Evolutionary conservation across 2,113 vertebrate species (phyloP).

Genomic region (Dasyornis broadbenti): DNA sequence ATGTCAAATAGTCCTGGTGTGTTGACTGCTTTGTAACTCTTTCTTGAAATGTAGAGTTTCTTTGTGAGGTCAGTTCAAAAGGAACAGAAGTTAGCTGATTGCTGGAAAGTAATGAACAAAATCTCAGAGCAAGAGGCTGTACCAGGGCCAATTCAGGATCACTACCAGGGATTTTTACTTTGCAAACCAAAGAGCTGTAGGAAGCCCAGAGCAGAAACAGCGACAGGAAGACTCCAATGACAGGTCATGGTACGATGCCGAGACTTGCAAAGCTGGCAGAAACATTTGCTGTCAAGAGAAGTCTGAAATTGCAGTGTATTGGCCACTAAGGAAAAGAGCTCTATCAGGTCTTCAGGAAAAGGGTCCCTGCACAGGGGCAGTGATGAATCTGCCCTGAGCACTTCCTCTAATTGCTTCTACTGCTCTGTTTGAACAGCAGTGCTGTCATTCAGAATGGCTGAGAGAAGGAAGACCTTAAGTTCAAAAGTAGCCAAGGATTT

Average conservation of each 20-base stretch:
- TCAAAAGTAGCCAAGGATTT: neutral
- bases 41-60: neutral
- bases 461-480: neutral
- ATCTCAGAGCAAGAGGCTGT: neutral
- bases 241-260: rapidly evolving
- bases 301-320: neutral
- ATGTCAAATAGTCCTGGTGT: neutral
- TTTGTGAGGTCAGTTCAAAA: neutral
- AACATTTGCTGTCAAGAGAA: neutral
- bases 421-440: neutral
- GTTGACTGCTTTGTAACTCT: neutral
- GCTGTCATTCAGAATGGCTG: neutral
- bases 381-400: neutral
- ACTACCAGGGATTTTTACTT: neutral
- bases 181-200: neutral
- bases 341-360: neutral
- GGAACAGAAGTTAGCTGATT: neutral
- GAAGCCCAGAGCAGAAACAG: neutral
- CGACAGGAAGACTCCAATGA: neutral
- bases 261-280: neutral
- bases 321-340: neutral
- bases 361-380: neutral
- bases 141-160: neutral
- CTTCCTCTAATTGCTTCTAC: neutral
- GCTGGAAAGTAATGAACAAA: neutral